Percentiles rank a stretch among this genome's conserved stretches.
Evolutionary conservation across 2,888 invertebrate genomes (phyloP).

Genomic region (Scaptomyza flava): DNA sequence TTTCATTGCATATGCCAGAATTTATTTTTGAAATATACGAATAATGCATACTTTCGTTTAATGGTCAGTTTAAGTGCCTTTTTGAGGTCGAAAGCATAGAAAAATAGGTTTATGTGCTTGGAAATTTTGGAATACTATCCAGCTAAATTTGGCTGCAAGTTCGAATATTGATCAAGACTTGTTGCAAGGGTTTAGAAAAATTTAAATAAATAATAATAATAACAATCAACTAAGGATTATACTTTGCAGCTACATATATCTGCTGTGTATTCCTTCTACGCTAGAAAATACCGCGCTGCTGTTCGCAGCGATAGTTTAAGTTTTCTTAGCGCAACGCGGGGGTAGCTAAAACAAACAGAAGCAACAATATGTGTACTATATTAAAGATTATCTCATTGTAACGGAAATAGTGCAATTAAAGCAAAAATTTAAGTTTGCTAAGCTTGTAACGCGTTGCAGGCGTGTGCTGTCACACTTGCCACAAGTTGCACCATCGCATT

Average conservation of each 20-base stretch:
- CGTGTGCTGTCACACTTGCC: slow-evolving; percentile 27
- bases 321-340: slow-evolving; percentile 42
- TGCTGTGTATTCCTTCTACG: background rate
- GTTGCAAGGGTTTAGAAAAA: too few relatives aligned
- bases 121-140: background rate
- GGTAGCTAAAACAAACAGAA: slow-evolving; percentile 5
- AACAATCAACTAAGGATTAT: background rate
- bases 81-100: slow-evolving; percentile 23
- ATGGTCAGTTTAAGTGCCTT: slow-evolving; percentile 35
- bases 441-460: slow-evolving; percentile 19
- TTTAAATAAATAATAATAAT: too few relatives aligned
- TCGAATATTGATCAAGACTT: too few relatives aligned
- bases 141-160: too few relatives aligned
- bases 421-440: slow-evolving; percentile 67
- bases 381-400: slow-evolving; percentile 78
- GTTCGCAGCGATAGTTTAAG: slow-evolving; percentile 32
- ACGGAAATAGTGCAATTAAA: slow-evolving; percentile 82
- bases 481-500: slow-evolving; percentile 27
- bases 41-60: slow-evolving; percentile 21
- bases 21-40: slow-evolving; percentile 1
- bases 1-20: background rate
- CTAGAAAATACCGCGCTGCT: background rate
- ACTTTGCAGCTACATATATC: background rate
- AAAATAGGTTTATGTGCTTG: slow-evolving; percentile 21
- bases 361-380: slow-evolving; percentile 29